phyloP scores from a whole-genome alignment of 2,113 vertebrate genomes.

The Lichenostomus cassidix region DNA sequence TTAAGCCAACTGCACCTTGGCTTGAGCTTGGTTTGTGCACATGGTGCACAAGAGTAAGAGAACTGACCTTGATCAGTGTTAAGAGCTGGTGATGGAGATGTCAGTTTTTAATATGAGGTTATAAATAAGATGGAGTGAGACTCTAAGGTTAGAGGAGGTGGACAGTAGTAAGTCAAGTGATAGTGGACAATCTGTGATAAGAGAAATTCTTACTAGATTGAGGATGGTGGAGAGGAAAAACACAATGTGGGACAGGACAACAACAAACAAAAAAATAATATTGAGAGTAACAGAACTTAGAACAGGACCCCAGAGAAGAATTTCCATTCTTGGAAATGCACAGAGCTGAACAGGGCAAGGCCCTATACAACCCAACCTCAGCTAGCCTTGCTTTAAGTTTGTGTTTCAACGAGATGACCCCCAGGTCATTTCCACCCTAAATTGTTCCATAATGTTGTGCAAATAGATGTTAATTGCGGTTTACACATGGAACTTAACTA shows the following conservation, averaged over 20 bases:
- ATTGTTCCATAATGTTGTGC: neutral
- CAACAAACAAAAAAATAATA: neutral
- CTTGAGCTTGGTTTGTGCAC: neutral
- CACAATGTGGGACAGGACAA: neutral
- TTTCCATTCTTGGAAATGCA: neutral
- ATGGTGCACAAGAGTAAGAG: neutral
- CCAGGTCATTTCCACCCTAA: neutral
- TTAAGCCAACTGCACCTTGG: neutral
- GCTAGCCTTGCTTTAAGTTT: neutral
- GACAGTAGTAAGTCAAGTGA: neutral
- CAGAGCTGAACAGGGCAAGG: neutral
- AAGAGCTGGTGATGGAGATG: neutral
- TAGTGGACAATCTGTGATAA: neutral
- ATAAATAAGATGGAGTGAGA: neutral
- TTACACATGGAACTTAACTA: neutral
- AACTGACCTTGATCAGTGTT: neutral
- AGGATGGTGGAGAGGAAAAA: neutral
- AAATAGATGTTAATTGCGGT: neutral
- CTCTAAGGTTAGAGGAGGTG: neutral
- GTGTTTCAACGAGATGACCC: neutral
- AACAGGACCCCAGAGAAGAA: neutral
- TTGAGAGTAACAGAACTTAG: neutral
- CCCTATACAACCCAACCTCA: neutral
- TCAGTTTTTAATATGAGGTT: neutral
- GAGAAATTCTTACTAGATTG: neutral